Base-by-base conservation (phyloP, 2,113 vertebrate species). In the Pterocles orientalis region DNA sequence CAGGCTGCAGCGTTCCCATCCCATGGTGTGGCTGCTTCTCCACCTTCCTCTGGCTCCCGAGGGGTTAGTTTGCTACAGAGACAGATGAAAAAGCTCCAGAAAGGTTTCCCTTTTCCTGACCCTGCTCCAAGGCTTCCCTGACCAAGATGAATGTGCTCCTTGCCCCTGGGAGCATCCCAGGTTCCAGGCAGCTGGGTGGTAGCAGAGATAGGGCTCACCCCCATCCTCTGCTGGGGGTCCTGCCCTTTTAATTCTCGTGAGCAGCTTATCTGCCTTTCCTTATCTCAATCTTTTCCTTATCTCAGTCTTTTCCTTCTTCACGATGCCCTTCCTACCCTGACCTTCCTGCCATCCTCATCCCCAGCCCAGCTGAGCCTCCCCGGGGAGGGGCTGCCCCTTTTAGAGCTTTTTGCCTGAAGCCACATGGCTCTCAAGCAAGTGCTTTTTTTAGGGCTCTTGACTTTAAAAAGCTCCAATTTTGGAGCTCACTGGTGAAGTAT, bases 381-480 rank as follows among this genome's bases (percentile, higher is more conserved):
- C 4, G 5, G 16, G 6, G 14, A 48, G 26, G 28, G 25, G 14
- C 43, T 83, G 68, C 60, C 62, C 54, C 75, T 94, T 88, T 90
- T 34, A 70, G 6, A 88, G 82, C 51, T 86, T 81, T 85, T 85
- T 69, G 68, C 71, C 71, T 48, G 75, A 54, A 84, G 72, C 33
- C 61, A 23, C 39, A 3, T 6, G 56, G 75, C 60, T 88, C 47
- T 68, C 36, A 80, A 15, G n/a, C 64, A 84, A 88, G 45, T 33
- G 92, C 48, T 88, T 81, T 88, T 94, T 77, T 82, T 79, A 91
- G 83, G 61, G 69, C 43, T 78, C 82, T 92, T 86, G 79, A 64
- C 79, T 71, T 93, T 34, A 71, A 92, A 96, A 90, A 62, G 45
- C 53, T 79, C 31, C 50, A 9, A 12, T 90, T 76, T 84, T 69